phyloP scores from a whole-genome alignment of 2,113 vertebrate species.

The Lucifuga dentata region DNA sequence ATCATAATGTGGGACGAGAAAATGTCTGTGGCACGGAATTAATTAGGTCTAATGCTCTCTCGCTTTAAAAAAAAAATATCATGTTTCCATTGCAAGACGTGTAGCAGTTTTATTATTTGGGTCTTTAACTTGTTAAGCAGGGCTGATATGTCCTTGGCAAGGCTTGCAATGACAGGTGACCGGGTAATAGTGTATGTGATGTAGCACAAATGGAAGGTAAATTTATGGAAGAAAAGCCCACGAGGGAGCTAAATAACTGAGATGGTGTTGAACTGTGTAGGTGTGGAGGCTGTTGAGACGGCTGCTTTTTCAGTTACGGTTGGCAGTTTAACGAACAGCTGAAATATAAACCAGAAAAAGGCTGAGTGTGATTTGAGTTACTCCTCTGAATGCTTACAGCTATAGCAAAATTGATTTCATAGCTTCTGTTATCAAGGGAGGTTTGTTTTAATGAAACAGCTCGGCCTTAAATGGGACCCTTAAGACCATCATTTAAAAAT shows the following conservation, averaged over 20 bases:
- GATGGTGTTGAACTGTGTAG: conserved; percentile 67
- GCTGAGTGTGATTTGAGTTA: conserved; percentile 64
- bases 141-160: conserved; percentile 25
- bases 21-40: too few relatives aligned
- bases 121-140: conserved; percentile 32
- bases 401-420: conserved; percentile 57
- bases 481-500: conserved; percentile 14
- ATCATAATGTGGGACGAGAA: conserved; percentile 13
- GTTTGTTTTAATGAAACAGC: conserved; percentile 31
- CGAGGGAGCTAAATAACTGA: conserved; percentile 65
- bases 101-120: conserved; percentile 45
- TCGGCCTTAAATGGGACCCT: conserved; percentile 14
- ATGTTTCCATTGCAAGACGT: conserved; percentile 16
- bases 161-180: conserved; percentile 51
- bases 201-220: conserved; percentile 63
- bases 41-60: not conserved
- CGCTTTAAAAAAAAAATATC: conserved; percentile 31
- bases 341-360: conserved; percentile 76
- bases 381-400: conserved; percentile 34
- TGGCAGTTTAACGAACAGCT: conserved; percentile 78
- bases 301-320: conserved; percentile 72
- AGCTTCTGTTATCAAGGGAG: conserved; percentile 12
- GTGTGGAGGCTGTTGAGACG: conserved; percentile 63
- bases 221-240: conserved; percentile 54
- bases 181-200: conserved; percentile 55